Percentiles rank a stretch among this genome's conserved stretches.
Evolutionary conservation across 2,888 invertebrate genomes (phyloP).

Genomic region (Allolobophora icterica): DNA sequence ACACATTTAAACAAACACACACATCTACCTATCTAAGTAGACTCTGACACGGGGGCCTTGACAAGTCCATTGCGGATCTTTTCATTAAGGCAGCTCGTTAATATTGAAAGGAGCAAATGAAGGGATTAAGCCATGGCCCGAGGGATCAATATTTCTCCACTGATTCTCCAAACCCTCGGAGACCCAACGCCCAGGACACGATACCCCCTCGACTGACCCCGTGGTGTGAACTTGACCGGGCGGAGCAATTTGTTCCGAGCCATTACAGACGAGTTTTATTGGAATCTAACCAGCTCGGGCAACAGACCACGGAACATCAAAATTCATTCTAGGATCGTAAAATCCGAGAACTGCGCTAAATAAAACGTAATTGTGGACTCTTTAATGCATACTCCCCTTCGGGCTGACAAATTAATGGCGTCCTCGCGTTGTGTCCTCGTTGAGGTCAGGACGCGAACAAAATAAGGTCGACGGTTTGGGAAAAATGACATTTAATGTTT

Average conservation of each 20-base stretch:
- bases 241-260: background rate
- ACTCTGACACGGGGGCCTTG: too few relatives aligned
- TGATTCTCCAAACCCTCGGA: background rate
- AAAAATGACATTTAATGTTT: background rate
- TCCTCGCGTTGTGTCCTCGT: background rate
- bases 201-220: background rate
- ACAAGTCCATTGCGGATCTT: background rate
- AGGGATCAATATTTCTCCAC: constrained; percentile 1
- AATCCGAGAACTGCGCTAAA: background rate
- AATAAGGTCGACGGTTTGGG: background rate
- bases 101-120: background rate
- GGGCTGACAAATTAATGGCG: background rate
- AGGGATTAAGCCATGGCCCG: constrained; percentile 6
- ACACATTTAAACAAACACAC: background rate
- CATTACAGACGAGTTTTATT: background rate
- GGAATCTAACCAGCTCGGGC: background rate
- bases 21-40: background rate
- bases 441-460: background rate
- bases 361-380: background rate
- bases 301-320: background rate
- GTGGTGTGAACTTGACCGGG: background rate
- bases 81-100: background rate
- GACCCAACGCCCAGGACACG: background rate
- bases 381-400: constrained; percentile 14
- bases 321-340: constrained; percentile 11